Base-by-base conservation (phyloP, 2,888 invertebrate genomes). In the Galerucella nymphaeae region DNA sequence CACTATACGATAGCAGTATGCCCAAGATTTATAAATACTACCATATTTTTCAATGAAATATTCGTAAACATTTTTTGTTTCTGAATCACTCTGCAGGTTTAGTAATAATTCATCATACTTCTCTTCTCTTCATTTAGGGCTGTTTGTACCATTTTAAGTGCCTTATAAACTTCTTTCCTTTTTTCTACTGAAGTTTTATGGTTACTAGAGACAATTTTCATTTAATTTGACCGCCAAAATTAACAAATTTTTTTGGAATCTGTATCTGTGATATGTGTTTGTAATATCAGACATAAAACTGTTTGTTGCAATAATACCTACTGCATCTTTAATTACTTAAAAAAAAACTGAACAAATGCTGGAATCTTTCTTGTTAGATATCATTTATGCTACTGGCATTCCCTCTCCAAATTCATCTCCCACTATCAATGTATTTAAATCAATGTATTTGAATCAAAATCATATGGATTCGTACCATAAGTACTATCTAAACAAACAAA, bases 221-320 rank as follows among this genome's bases (percentile, higher is more conserved):
- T 62, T 18, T 16, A 62, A 62, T 62, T 41, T 30, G 42, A 62
- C 30, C 42, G 68, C 68, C 61, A 69, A 53, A 50, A 69, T 14
- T 62, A 69, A 69, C 30, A 69, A 10, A 69, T 20, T 61, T 20
- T 69, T 62, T 69, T 59, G n/a, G 68, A 42, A 16, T 62, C 68
- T 45, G 45, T 14, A 61, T 62, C 68, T 69, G 48, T 69, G 62
- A 69, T 69, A 69, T 69, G 69, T 69, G 3, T 69, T 18, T 61
- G 69, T 30, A 30, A 30, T 30, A 4, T 30, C 30, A 30, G 30
- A 30, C 30, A 30, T 30, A 30, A 30, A 2, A 45, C 62, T 69
- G n/a, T 62, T 62, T 42, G 42, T 67, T 30, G 9, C 14, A 42
- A 62, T 30, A 62, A 42, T 14, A 42, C 42, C 41, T 18, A 38